A percentile compares a stretch with the other conserved stretches of the same genome.
Conservation (phyloP, 2,797 vertebrate genomes). For the Lacerta agilis region DNA sequence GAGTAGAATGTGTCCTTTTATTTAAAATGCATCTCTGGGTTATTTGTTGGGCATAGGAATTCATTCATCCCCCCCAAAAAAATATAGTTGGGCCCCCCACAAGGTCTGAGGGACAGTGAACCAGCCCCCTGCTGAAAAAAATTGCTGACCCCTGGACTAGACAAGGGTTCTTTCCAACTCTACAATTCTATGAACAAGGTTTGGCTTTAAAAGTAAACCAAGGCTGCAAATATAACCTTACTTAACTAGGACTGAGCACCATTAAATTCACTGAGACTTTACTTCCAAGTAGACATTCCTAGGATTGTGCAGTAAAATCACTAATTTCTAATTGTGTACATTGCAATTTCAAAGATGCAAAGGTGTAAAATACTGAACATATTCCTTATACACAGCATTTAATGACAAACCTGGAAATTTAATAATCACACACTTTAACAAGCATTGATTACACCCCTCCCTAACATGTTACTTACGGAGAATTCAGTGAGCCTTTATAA, state of each 20-base stretch:
- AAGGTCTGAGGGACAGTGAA: no score
- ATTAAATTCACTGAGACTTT: background rate
- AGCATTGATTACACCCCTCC: constrained; percentile 4
- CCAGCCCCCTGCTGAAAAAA: no score
- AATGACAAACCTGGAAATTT: background rate
- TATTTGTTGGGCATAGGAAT: no score
- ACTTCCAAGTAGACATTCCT: background rate
- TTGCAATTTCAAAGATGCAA: background rate
- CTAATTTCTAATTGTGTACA: background rate
- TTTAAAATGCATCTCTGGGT: no score
- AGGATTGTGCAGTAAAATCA: background rate
- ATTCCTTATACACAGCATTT: constrained; percentile 10
- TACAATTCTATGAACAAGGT: background rate
- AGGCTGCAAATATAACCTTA: no score
- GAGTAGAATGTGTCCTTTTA: no score
- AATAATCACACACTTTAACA: background rate
- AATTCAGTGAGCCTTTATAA: constrained; percentile 29
- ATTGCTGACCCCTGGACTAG: no score
- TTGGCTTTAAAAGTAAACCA: background rate
- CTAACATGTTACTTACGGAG: background rate
- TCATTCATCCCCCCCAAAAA: no score
- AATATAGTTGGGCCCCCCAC: no score
- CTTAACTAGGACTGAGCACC: no score
- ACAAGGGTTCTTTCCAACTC: no score
- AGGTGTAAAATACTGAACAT: background rate